Conservation (phyloP, 2,888 invertebrate genomes). For the Metallyticus violacea region DNA sequence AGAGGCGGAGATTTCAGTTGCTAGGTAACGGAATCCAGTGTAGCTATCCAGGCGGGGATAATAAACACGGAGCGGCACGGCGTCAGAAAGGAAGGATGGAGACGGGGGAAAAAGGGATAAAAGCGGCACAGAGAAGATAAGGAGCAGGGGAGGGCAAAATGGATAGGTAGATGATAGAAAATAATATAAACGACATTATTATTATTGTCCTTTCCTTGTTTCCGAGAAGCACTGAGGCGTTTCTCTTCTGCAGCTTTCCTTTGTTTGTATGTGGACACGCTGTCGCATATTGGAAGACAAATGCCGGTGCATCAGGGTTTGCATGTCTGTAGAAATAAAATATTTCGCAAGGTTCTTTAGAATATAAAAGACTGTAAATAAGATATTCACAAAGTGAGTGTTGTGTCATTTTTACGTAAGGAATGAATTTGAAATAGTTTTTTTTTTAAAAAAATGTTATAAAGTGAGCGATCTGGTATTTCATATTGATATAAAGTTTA, state of each 20-base stretch:
- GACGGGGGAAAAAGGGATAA: not conserved
- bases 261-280: not conserved
- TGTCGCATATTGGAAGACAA: not conserved
- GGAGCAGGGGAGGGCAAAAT: not conserved
- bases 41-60: conserved; percentile 1
- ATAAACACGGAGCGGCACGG: not conserved
- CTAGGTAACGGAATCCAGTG: conserved; percentile 2
- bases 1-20: conserved; percentile 17
- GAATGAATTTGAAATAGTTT: no score
- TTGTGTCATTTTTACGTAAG: no score
- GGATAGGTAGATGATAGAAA: conserved; percentile 6
- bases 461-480: no score
- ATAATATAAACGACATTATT: conserved; percentile 11
- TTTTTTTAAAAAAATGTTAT: no score
- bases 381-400: no score
- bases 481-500: no score
- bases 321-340: not conserved
- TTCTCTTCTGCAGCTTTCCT: no score
- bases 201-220: not conserved
- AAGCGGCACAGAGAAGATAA: not conserved
- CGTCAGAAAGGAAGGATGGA: not conserved
- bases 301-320: not conserved
- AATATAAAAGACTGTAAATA: not conserved
- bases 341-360: not conserved
- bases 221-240: not conserved